Evolutionary conservation across 2,888 invertebrate genomes (phyloP).

Genomic region (Brachyopa scutellaris): DNA sequence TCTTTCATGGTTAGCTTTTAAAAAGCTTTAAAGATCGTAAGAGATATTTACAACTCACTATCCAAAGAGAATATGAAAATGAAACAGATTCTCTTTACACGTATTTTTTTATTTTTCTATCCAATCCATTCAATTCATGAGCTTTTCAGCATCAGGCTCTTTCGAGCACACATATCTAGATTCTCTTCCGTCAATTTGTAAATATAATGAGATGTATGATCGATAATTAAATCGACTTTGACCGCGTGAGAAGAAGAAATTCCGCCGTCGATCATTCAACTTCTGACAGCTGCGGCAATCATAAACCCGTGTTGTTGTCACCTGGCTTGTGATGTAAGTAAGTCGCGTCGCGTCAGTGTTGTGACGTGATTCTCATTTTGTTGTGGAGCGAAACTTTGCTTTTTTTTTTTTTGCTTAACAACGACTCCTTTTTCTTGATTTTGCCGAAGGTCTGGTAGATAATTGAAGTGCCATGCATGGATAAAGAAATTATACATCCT

Average conservation of each 20-base stretch:
- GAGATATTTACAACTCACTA: background rate
- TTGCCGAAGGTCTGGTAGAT: slow-evolving; percentile 13
- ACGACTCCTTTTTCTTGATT: background rate
- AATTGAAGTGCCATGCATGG: slow-evolving; percentile 46
- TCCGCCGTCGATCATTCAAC: slow-evolving; percentile 52
- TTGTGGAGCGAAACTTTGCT: background rate
- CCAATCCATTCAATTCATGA: background rate
- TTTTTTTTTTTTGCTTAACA: no score
- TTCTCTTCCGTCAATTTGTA: background rate
- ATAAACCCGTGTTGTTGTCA: slow-evolving; percentile 3
- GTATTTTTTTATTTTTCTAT: background rate
- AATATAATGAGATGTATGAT: slow-evolving; percentile 1
- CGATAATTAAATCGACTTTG: slow-evolving; percentile 9
- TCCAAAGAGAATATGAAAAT: background rate
- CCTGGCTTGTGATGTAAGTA: background rate
- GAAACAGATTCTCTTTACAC: background rate
- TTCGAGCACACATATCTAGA: background rate
- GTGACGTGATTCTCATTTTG: background rate
- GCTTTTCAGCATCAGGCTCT: background rate
- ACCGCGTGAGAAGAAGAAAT: slow-evolving; percentile 27
- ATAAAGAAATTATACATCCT: slow-evolving; percentile 60
- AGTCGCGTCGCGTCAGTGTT: no score
- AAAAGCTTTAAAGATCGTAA: background rate
- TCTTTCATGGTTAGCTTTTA: background rate
- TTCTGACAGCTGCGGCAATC: slow-evolving; percentile 24